Conservation (phyloP, 2,797 vertebrate species). For the Hypotaenidia philippensis region DNA sequence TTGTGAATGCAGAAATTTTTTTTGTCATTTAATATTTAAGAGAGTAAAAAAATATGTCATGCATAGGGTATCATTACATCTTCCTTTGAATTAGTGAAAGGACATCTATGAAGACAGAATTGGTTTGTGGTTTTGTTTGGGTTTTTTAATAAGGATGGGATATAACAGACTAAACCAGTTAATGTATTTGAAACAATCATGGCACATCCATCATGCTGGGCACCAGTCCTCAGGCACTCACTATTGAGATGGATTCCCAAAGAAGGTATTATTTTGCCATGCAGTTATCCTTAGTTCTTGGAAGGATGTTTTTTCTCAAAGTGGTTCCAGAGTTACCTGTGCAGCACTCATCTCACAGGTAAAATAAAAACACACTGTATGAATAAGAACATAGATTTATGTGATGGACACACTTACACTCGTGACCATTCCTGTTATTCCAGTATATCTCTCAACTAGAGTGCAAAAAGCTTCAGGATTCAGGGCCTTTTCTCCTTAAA, state of each 20-base stretch:
- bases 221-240: not conserved
- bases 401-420: not conserved
- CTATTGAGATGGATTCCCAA: not conserved
- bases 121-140: not conserved
- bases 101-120: not conserved
- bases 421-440: not conserved
- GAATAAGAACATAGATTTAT: not conserved
- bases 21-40: not conserved
- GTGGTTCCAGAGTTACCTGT: not conserved
- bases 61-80: not conserved
- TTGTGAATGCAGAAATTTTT: not conserved
- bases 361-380: not conserved
- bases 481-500: not conserved
- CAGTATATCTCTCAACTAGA: not conserved
- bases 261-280: not conserved
- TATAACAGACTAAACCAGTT: not conserved
- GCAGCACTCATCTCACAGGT: not conserved
- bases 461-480: not conserved
- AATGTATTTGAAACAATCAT: not conserved
- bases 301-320: not conserved
- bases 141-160: no score
- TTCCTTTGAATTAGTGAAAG: not conserved
- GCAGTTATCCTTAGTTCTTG: not conserved
- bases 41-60: not conserved
- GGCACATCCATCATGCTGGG: not conserved